Evolutionary conservation across 2,797 vertebrate genomes (phyloP).

Genomic region (Picus viridis): DNA sequence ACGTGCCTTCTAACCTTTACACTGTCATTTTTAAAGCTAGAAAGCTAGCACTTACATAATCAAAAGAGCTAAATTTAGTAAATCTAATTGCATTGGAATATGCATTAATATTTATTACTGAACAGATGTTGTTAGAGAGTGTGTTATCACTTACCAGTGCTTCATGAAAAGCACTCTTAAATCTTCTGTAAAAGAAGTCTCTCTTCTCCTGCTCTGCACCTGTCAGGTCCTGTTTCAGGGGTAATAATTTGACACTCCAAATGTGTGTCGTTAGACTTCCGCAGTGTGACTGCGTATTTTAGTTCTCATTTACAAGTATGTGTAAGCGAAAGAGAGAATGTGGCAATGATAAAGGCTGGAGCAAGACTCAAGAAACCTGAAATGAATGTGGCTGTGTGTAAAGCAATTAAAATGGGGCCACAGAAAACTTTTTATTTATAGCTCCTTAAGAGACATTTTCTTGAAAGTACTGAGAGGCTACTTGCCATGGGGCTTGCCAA

Average conservation of each 20-base stretch:
- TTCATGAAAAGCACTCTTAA: background rate
- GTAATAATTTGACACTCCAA: conserved; percentile 13
- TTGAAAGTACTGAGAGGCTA: background rate
- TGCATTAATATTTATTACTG: conserved; percentile 36
- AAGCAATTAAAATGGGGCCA: background rate
- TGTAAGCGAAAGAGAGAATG: background rate
- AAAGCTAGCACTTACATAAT: background rate
- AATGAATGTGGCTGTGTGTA: rapidly evolving
- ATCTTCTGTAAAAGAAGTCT: background rate
- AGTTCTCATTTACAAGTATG: background rate
- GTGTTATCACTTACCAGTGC: background rate
- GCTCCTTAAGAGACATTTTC: conserved; percentile 27
- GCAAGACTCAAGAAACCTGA: background rate
- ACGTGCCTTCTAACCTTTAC: background rate
- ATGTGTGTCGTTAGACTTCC: background rate
- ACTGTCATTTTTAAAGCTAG: background rate
- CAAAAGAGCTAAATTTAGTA: conserved; percentile 12
- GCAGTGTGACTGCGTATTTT: background rate
- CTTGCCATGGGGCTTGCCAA: background rate
- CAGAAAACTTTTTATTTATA: conserved; percentile 44
- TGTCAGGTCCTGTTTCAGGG: conserved; percentile 37
- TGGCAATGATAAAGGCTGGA: background rate
- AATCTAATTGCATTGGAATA: background rate
- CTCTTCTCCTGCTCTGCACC: conserved; percentile 38
- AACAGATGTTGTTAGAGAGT: conserved; percentile 21